phyloP scores from a whole-genome alignment of 2,113 vertebrate genomes.

The Barnardius zonarius region DNA sequence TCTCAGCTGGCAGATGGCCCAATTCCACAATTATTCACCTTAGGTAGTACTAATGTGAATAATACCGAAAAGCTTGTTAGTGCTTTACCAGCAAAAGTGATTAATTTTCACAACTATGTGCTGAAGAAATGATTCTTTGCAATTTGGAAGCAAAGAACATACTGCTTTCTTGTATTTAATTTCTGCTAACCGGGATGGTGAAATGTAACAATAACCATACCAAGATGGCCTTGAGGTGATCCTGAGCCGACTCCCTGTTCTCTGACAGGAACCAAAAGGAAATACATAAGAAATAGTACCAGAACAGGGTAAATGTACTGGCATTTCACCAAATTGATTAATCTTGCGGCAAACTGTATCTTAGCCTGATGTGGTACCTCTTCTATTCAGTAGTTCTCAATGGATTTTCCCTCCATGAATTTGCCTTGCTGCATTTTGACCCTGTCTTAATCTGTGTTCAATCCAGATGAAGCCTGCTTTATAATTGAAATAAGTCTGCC shows the following conservation, averaged over 20 bases:
- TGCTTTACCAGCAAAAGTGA: not conserved
- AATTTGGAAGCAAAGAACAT: not conserved
- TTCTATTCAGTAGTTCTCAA: not conserved
- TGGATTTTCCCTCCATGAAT: not conserved
- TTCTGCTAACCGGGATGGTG: not conserved
- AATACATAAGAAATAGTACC: not conserved
- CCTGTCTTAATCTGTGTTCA: not conserved
- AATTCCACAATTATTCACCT: slow-evolving; percentile 31
- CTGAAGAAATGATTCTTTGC: not conserved
- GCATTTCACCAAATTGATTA: not conserved
- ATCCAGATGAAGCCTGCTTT: not conserved
- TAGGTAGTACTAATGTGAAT: not conserved
- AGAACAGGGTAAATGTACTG: not conserved
- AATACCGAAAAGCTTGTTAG: not conserved
- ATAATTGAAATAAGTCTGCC: not conserved
- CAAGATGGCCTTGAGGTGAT: not conserved
- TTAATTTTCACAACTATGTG: not conserved
- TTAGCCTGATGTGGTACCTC: not conserved
- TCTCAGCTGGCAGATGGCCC: slow-evolving; percentile 23
- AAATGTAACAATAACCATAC: not conserved
- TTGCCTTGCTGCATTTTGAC: not conserved
- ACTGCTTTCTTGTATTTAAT: not conserved
- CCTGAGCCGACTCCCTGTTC: not conserved
- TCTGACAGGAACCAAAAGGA: not conserved
- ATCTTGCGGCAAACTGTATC: not conserved